Percentiles rank a stretch among this genome's conserved stretches.
These are phyloP conservation scores for Morinoia aosen DNA, from an alignment of 2,888 invertebrate genomes.

Conservation along the genomic window DNA sequence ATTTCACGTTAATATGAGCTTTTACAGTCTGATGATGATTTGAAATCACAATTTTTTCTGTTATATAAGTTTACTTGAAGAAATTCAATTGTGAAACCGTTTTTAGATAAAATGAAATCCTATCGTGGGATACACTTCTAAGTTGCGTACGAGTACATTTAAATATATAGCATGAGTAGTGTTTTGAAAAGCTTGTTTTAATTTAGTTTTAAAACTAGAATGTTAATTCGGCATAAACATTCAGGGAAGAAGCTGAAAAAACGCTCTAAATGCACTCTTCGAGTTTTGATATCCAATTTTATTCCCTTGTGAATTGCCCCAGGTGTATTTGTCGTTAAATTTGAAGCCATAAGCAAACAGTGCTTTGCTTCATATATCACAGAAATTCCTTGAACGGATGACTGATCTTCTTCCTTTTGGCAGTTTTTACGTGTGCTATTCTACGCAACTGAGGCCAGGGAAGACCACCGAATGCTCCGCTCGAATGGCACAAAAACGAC, in stretches of 20 bases:
- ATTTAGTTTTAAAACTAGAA: not conserved
- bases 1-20: too few relatives aligned
- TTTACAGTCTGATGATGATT: too few relatives aligned
- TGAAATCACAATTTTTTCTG: too few relatives aligned
- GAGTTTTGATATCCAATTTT: not conserved
- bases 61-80: too few relatives aligned
- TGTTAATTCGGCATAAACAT: not conserved
- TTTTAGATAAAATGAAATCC: too few relatives aligned
- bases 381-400: not conserved
- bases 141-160: too few relatives aligned
- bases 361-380: not conserved
- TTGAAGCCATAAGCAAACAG: not conserved
- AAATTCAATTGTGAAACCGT: too few relatives aligned
- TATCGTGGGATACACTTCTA: too few relatives aligned
- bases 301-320: not conserved
- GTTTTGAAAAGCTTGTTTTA: not conserved
- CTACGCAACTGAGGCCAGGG: not conserved
- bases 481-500: not conserved
- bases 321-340: not conserved
- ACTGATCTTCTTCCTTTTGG: not conserved
- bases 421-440: not conserved
- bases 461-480: not conserved
- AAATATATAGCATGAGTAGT: too few relatives aligned
- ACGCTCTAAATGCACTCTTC: not conserved
- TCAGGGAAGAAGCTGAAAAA: not conserved